Base-by-base conservation (phyloP, 2,888 invertebrate genomes). In the Ochropacha duplaris region DNA sequence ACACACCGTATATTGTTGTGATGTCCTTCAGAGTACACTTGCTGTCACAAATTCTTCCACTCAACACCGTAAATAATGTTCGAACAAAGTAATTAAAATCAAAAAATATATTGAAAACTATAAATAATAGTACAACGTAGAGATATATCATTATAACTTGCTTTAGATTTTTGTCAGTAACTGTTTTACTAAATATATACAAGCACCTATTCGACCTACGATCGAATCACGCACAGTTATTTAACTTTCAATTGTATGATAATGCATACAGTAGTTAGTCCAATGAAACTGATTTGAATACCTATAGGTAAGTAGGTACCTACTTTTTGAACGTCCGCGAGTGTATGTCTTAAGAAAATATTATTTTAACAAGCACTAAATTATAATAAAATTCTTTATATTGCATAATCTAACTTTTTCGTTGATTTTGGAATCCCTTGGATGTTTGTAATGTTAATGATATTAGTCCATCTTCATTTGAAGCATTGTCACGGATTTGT, bases 21-120 rank as follows among this genome's bases (percentile, higher is more conserved):
- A 94, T 93, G 75, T 96, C 96, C 66, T 95, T 88, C 68, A 97
- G 94, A 74, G 94, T 94, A 60, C 93, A 93, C 72, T 90, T 94
- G 60, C 94, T 94, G 86, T 95, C 95, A 78, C 94, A 94, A 61
- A 95, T 92, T 62, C 94, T 92, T 28, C 96, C 95, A 65, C 94
- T 88, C 65, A 96, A 71, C 52, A 96, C 94, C 67, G 95, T 95
- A 68, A 96, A 87, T 68, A 94, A 90, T 81, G 96, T 94, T 72
- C 97, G 93, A 65, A 95, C 79, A 78, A 96, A 95, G 83, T 97
- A 97, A 83, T 96, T 95, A 50, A 96, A 85, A 84, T 97, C 97
- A 72, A 95, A 92, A 57, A 94, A 79, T 54, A 94, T 86, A 76
- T 96, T 95, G 8, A 95, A 79, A 31, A 95, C 69, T 59, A 95